These are phyloP conservation scores for Austrofundulus limnaeus DNA, from an alignment of 2,113 vertebrate species.

Conservation along the genomic window DNA sequence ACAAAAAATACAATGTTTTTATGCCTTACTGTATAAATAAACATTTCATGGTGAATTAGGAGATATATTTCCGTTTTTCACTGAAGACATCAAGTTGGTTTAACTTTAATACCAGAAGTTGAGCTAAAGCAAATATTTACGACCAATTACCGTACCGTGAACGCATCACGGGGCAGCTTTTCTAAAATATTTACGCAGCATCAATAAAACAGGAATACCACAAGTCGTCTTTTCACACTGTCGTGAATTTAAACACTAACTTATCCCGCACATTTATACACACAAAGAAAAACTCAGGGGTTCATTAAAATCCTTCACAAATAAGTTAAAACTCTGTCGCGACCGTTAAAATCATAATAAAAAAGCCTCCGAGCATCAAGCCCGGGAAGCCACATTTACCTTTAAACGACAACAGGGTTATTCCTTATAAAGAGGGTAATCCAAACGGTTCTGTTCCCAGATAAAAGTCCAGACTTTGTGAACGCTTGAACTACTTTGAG, in stretches of 20 bases:
- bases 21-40: not conserved
- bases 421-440: constrained; percentile 43
- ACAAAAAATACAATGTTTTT: not conserved
- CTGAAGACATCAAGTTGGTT: too few species aligned
- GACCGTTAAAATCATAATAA: not conserved
- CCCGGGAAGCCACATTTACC: constrained; percentile 53
- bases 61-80: not conserved
- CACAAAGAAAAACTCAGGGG: too few species aligned
- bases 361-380: constrained; percentile 2
- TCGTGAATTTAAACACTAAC: too few species aligned
- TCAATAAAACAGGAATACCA: constrained; percentile 24
- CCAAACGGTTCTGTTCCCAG: not conserved
- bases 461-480: constrained; percentile 35
- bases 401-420: constrained; percentile 32
- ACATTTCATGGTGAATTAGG: not conserved
- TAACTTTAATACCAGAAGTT: not conserved
- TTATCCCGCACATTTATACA: too few species aligned
- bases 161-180: constrained; percentile 30
- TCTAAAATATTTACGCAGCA: constrained; percentile 43
- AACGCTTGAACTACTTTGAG: constrained; percentile 33
- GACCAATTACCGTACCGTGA: not conserved
- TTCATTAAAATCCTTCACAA: too few species aligned
- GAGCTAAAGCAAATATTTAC: not conserved
- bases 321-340: too few species aligned
- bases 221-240: too few species aligned